A percentile compares a stretch with the other conserved stretches of the same genome.
Conservation (phyloP, 2,113 vertebrate genomes). For the Serilophus lunatus region DNA sequence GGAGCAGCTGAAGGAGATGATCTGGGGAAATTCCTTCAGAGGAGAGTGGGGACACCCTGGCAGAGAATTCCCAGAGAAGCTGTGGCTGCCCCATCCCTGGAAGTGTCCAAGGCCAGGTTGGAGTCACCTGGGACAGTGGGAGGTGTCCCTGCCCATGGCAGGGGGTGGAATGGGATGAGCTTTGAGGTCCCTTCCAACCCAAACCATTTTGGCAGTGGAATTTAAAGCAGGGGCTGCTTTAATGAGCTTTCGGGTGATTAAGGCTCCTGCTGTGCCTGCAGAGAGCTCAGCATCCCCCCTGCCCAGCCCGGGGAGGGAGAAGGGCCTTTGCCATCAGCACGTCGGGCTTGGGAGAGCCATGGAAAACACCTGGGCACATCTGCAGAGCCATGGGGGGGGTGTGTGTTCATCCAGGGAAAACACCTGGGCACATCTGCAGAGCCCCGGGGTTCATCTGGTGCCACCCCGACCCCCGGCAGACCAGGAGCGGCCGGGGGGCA, state of each 20-base stretch:
- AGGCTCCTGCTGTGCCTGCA: background rate
- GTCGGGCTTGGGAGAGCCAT: background rate
- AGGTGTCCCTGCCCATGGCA: no score
- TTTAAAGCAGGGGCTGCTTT: background rate
- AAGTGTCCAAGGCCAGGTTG: background rate
- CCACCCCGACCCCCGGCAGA: no score
- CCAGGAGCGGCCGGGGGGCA: no score
- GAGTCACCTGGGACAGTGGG: background rate
- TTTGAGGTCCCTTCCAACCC: no score
- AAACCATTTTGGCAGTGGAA: background rate
- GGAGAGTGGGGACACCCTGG: background rate
- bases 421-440: no score
- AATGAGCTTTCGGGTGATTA: background rate
- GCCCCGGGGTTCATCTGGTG: no score
- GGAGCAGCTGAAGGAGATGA: background rate
- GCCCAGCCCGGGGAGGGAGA: fast-evolving
- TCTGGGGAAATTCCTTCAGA: fast-evolving
- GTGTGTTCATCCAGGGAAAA: no score
- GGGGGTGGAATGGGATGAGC: no score
- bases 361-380: background rate
- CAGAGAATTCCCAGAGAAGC: background rate
- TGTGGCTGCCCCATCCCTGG: background rate
- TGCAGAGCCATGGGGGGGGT: background rate
- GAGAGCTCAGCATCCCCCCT: background rate
- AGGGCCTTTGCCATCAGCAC: background rate